Percentiles rank a stretch among this genome's conserved stretches.
These are phyloP conservation scores for Sciurus carolinensis DNA, from an alignment of 2,797 vertebrate species.

Conservation along the genomic window DNA sequence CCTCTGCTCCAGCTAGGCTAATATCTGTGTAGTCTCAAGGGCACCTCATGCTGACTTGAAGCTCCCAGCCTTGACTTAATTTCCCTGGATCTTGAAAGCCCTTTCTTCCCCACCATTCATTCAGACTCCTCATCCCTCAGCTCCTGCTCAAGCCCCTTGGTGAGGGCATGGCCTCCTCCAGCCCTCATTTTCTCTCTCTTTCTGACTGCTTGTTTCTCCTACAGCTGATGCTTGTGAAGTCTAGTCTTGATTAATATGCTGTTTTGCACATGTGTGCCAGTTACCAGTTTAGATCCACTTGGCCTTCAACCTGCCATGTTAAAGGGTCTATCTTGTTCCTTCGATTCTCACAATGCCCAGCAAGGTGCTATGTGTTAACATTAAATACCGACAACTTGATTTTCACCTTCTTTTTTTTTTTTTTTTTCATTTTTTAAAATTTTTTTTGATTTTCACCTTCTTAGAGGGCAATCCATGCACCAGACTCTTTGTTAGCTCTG, in stretches of 20 bases:
- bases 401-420: background rate
- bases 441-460: background rate
- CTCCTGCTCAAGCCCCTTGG: background rate
- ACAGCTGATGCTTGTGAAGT: background rate
- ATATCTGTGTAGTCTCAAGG: background rate
- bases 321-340: background rate
- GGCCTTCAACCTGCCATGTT: background rate
- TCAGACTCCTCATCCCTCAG: background rate
- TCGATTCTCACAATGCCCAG: background rate
- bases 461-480: background rate
- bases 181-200: background rate
- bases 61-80: background rate
- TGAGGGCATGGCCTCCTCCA: background rate
- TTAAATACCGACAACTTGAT: background rate
- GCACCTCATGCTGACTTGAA: rapidly evolving
- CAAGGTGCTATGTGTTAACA: background rate
- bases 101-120: background rate
- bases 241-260: background rate
- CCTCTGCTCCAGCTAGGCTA: background rate
- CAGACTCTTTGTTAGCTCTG: background rate
- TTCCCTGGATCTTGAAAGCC: background rate
- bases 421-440: too few species aligned
- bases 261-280: background rate
- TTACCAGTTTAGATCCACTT: background rate
- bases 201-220: background rate